phyloP scores from a whole-genome alignment of 2,888 invertebrate genomes.

The Cremastobaeus sp. region DNA sequence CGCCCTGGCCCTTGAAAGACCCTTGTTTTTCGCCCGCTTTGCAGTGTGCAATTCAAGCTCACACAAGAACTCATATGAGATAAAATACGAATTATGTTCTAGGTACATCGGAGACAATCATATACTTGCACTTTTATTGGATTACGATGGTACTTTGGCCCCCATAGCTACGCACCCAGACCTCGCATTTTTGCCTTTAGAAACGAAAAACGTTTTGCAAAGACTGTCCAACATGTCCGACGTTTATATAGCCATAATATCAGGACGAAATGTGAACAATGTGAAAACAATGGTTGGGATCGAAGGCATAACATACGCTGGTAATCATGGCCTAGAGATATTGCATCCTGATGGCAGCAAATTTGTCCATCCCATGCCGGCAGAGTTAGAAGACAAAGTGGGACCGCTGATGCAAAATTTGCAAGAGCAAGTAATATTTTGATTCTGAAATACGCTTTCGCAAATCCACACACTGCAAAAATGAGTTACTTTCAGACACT shows the following conservation, averaged over 20 bases:
- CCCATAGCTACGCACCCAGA: constrained; percentile 94
- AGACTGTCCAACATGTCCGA: constrained; percentile 90
- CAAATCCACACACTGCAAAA: no score
- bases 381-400: constrained; percentile 89
- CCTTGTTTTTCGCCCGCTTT: no score
- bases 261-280: constrained; percentile 91
- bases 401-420: constrained; percentile 86
- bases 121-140: constrained; percentile 89
- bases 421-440: constrained; percentile 86
- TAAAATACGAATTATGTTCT: constrained; percentile 66
- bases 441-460: no score
- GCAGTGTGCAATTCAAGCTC: no score
- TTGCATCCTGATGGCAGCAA: constrained; percentile 93
- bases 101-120: constrained; percentile 92
- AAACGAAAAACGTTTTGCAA: constrained; percentile 90
- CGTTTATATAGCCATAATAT: constrained; percentile 91
- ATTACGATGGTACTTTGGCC: constrained; percentile 93
- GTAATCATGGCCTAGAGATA: constrained; percentile 93
- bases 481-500: no score
- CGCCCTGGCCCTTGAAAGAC: no score
- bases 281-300: constrained; percentile 95
- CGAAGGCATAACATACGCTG: constrained; percentile 93
- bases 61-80: no score
- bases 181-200: constrained; percentile 89
- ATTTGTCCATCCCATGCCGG: constrained; percentile 94